A percentile compares a stretch with the other conserved stretches of the same genome.
These are phyloP conservation scores for Acanthopagrus latus DNA, from an alignment of 2,797 vertebrate species.

Conservation along the genomic window DNA sequence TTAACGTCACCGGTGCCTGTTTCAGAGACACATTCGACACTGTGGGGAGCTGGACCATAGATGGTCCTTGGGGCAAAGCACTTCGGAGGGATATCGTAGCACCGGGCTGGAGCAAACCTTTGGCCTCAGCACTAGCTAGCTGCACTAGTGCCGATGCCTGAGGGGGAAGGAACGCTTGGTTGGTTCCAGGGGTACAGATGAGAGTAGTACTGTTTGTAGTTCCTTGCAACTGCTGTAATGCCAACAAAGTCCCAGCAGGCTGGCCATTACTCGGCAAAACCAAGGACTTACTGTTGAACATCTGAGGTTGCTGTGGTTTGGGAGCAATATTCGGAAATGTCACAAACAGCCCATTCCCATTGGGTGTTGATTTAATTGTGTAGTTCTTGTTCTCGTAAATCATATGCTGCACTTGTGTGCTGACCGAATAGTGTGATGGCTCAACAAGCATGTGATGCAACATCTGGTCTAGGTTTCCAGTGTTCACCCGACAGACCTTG, in stretches of 20 bases:
- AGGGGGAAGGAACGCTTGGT: slow-evolving; percentile 83
- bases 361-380: slow-evolving; percentile 82
- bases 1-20: slow-evolving; percentile 71
- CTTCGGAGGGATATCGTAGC: slow-evolving; percentile 82
- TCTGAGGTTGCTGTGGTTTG: slow-evolving; percentile 71
- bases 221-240: slow-evolving; percentile 76
- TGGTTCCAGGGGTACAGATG: slow-evolving; percentile 77
- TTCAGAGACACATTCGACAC: slow-evolving; percentile 77
- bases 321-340: slow-evolving; percentile 77
- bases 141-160: slow-evolving; percentile 87
- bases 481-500: slow-evolving; percentile 90
- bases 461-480: slow-evolving; percentile 91
- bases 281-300: slow-evolving; percentile 71
- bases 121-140: slow-evolving; percentile 87
- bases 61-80: slow-evolving; percentile 70
- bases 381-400: slow-evolving; percentile 88
- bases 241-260: slow-evolving; percentile 65
- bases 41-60: slow-evolving; percentile 74
- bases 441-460: slow-evolving; percentile 94
- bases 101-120: slow-evolving; percentile 85
- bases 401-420: slow-evolving; percentile 89
- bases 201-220: slow-evolving; percentile 76
- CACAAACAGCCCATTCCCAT: slow-evolving; percentile 76
- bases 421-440: slow-evolving; percentile 91
- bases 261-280: slow-evolving; percentile 78